Conservation (phyloP, 2,113 vertebrate species). For the Bufo bufo region DNA sequence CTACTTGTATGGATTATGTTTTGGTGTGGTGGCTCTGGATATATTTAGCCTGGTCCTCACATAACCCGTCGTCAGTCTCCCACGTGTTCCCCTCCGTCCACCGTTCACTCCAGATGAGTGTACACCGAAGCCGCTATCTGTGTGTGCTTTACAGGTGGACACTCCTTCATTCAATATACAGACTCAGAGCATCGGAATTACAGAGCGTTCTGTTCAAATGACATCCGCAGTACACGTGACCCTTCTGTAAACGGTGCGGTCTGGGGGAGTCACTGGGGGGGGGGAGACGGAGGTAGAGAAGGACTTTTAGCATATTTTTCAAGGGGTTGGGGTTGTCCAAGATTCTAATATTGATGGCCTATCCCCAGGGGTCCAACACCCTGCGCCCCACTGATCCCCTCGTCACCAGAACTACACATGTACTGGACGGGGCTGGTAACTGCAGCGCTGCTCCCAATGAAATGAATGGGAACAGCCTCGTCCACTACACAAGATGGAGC, state of each 20-base stretch:
- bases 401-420: too few species aligned
- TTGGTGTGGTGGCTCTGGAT: background rate
- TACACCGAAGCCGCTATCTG: background rate
- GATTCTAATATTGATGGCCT: too few species aligned
- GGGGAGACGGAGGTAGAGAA: too few species aligned
- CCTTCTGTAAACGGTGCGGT: conserved; percentile 30
- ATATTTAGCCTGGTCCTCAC: background rate
- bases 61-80: background rate
- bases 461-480: too few species aligned
- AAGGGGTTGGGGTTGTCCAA: too few species aligned
- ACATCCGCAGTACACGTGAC: background rate
- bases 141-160: conserved; percentile 43
- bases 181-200: background rate
- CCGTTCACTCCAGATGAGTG: background rate
- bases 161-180: conserved; percentile 34
- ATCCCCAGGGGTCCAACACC: too few species aligned
- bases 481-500: too few species aligned
- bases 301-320: background rate
- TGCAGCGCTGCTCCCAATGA: too few species aligned
- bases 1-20: background rate
- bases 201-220: background rate
- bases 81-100: background rate
- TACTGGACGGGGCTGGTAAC: too few species aligned
- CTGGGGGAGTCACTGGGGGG: background rate
- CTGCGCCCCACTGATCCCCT: too few species aligned